Evolutionary conservation across 2,113 vertebrate species (phyloP), one percentile per base, ranked within the genome.

Genomic region (Benitochromis conjunctus): DNA sequence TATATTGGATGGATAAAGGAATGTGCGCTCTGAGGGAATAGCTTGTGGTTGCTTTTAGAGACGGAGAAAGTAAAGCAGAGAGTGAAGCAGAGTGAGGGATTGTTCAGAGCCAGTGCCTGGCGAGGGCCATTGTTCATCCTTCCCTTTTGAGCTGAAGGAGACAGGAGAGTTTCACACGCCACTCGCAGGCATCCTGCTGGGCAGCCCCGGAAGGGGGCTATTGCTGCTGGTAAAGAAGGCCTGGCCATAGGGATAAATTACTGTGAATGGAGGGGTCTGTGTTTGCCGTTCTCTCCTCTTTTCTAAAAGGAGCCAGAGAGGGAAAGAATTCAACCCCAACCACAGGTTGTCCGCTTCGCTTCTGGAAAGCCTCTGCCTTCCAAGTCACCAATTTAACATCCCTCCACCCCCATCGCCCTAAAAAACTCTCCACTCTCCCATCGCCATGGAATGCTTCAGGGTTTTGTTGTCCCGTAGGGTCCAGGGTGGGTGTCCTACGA

Each of bases 151-250:
- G 94, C 87, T 69, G 80, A 94, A 92, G 93, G 92, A 94, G 92
- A 95, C 93, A 92, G 94, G 93, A 93, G 94, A 94, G 93, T 95
- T 95, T 96, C 95, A 96, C 96, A 96, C 96, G 95, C 94, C 95
- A 93, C 94, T 95, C 78, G 88, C 91, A 81, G 95, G 92, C 92
- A 79, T 96, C 96, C 95, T 87, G 95, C 96, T 96, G 96, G 87
- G 96, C 88, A 87, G 85, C 89, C 91, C 92, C 91, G 92, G 94
- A 95, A 94, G 94, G 95, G 93, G 91, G 91, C 90, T 90, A 93
- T 94, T 94, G 93, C 94, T 46, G 90, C 86, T 69, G 87, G 91
- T 91, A 94, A 93, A 96, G 91, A 92, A 94, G 94, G 91, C 85
- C 90, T 80, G 83, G 88, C 92, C 92, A 82, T 87, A 88, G 92